Evolutionary conservation across 2,113 vertebrate genomes (phyloP).

Genomic region (Smithornis capensis): DNA sequence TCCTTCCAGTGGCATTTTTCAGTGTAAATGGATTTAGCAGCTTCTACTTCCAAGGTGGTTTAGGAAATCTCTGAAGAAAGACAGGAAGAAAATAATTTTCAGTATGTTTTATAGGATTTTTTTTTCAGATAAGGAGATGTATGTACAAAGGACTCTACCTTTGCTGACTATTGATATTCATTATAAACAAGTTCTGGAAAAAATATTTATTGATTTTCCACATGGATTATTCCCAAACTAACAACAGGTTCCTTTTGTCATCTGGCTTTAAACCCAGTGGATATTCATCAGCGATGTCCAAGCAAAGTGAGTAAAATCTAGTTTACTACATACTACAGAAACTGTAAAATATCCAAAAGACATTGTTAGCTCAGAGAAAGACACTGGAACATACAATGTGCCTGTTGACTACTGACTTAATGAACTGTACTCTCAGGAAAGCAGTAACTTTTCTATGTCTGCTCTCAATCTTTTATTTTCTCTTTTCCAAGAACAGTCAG

Average conservation of each 20-base stretch:
- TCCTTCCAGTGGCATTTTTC: background rate
- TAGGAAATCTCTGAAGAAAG: background rate
- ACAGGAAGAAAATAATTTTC: background rate
- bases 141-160: background rate
- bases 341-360: background rate
- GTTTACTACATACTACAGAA: background rate
- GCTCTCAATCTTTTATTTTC: background rate
- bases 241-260: background rate
- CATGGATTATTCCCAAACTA: background rate
- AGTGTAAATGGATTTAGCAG: background rate
- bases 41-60: background rate
- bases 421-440: background rate
- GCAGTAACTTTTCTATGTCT: background rate
- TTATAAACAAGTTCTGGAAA: background rate
- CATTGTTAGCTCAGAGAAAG: background rate
- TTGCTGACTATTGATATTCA: background rate
- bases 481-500: background rate
- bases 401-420: background rate
- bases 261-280: background rate
- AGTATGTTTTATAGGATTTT: background rate
- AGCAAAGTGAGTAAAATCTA: background rate
- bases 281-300: fast-evolving
- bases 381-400: background rate
- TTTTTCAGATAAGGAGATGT: background rate
- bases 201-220: background rate